A percentile compares a stretch with the other conserved stretches of the same genome.
phyloP scores from a whole-genome alignment of 2,797 vertebrate species.

The Sebastes nivosus region DNA sequence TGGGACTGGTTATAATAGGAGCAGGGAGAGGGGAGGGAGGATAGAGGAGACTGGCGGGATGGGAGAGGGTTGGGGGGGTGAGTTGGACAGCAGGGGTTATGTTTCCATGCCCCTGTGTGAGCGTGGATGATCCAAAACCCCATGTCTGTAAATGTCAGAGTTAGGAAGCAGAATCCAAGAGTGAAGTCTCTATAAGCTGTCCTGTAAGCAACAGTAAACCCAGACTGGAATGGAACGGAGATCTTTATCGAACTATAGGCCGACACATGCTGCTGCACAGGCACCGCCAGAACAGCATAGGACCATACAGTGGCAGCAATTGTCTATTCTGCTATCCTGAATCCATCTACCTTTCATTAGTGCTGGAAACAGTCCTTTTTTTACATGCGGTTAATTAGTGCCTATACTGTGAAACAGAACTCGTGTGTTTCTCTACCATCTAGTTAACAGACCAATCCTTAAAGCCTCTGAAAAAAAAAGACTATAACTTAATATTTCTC shows the following conservation, averaged over 20 bases:
- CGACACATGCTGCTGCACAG: constrained; percentile 4
- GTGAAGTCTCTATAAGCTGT: constrained; percentile 41
- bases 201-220: constrained; percentile 31
- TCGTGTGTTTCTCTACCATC: background rate
- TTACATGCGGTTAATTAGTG: background rate
- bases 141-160: constrained; percentile 63
- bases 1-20: constrained; percentile 45
- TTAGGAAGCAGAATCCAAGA: constrained; percentile 44
- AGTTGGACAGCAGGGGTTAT: constrained; percentile 53
- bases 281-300: constrained; percentile 10
- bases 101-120: constrained; percentile 59
- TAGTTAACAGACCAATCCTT: background rate
- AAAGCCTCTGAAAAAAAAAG: background rate
- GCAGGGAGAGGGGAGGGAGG: background rate
- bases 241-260: constrained; percentile 53
- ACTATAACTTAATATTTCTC: background rate
- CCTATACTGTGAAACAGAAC: constrained; percentile 13
- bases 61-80: background rate
- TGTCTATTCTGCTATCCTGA: background rate
- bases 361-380: background rate
- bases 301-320: constrained; percentile 24
- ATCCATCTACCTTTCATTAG: constrained; percentile 27
- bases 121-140: constrained; percentile 50
- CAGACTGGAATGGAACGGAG: constrained; percentile 43
- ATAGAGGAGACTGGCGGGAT: constrained; percentile 8